These are phyloP conservation scores for Lepidothrix coronata DNA, from an alignment of 2,113 vertebrate species.

Conservation along the genomic window DNA sequence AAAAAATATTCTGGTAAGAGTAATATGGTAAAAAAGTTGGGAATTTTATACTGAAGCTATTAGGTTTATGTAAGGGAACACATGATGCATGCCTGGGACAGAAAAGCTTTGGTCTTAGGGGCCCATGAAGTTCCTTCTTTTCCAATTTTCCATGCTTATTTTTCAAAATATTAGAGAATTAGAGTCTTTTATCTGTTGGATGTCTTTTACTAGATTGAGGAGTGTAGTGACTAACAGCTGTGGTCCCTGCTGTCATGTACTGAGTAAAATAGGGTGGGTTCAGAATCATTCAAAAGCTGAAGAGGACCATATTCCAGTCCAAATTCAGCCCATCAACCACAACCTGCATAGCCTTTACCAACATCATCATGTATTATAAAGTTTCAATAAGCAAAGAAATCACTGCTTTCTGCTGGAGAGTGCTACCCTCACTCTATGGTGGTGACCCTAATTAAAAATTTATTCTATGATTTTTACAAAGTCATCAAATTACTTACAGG, in stretches of 20 bases:
- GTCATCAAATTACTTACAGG: not conserved
- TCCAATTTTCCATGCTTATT: not conserved
- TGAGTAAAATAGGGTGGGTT: not conserved
- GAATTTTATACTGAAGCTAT: not conserved
- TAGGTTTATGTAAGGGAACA: not conserved
- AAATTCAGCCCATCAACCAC: not conserved
- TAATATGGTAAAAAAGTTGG: not conserved
- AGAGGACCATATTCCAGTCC: not conserved
- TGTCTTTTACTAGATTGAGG: not conserved
- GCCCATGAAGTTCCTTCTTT: not conserved
- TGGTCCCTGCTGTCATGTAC: accelerated
- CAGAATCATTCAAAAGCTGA: not conserved
- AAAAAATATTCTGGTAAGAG: not conserved
- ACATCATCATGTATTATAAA: not conserved
- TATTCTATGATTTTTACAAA: not conserved
- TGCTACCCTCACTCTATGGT: not conserved
- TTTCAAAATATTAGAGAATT: not conserved
- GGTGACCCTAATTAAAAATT: not conserved
- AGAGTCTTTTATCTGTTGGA: not conserved
- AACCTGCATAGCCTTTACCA: not conserved
- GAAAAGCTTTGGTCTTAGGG: not conserved
- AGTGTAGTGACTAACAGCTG: not conserved
- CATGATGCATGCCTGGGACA: not conserved
- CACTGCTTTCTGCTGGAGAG: not conserved
- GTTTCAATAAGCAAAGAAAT: not conserved